Conservation (phyloP, 2,113 vertebrate species). For the Phyllostomus discolor region DNA sequence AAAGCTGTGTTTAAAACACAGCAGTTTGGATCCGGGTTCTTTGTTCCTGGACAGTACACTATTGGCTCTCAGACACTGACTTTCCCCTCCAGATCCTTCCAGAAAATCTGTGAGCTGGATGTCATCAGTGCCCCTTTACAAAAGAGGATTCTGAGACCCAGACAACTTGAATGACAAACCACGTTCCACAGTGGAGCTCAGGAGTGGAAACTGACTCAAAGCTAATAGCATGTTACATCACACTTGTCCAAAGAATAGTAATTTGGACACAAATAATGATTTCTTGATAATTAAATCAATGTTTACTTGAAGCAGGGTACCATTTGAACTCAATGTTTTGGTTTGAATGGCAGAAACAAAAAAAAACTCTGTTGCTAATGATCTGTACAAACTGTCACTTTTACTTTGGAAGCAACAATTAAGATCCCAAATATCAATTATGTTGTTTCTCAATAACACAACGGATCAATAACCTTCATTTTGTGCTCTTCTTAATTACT, state of each 20-base stretch:
- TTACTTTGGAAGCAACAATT: constrained; percentile 59
- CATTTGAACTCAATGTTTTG: constrained; percentile 43
- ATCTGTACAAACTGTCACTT: constrained; percentile 53
- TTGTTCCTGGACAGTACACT: not conserved
- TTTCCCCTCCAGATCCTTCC: not conserved
- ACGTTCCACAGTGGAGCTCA: not conserved
- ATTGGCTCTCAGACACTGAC: not conserved
- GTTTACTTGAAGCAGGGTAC: not conserved
- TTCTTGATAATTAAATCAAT: constrained; percentile 33
- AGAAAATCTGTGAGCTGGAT: not conserved
- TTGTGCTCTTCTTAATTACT: constrained; percentile 66
- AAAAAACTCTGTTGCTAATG: constrained; percentile 36
- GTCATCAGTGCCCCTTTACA: not conserved
- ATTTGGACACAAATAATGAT: not conserved
- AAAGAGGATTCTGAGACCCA: not conserved
- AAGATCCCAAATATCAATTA: constrained; percentile 68
- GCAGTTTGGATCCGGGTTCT: not conserved
- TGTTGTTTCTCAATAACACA: constrained; percentile 66
- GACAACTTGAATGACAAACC: not conserved
- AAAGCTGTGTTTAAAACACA: not conserved
- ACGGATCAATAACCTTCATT: constrained; percentile 68
- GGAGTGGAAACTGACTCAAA: not conserved
- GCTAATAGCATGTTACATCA: not conserved
- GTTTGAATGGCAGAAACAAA: constrained; percentile 22
- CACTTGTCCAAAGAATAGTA: not conserved